Evolutionary conservation across 2,113 vertebrate species (phyloP).

Genomic region (Phaethon lepturus): DNA sequence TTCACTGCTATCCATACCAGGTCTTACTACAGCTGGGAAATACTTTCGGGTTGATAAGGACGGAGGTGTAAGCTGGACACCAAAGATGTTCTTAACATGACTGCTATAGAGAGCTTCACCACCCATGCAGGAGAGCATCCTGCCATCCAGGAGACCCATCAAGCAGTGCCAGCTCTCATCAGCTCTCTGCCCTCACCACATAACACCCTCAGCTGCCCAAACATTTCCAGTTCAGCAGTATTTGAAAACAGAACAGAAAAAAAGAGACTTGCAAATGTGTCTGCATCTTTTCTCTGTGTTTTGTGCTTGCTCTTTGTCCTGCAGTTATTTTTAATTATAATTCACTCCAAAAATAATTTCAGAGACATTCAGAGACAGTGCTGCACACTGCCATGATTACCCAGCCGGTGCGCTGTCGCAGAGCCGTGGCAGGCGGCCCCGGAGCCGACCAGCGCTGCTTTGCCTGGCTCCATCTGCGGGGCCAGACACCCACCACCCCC

Average conservation of each 20-base stretch:
- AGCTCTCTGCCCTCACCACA: neutral
- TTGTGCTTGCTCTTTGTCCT: neutral
- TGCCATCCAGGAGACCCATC: rapidly evolving
- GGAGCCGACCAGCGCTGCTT: neutral
- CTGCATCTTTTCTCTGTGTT: neutral
- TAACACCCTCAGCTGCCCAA: neutral
- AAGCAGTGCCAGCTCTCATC: neutral
- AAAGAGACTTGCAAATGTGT: neutral
- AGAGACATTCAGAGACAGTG: neutral
- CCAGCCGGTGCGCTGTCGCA: neutral
- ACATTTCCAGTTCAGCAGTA: neutral
- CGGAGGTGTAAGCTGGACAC: neutral
- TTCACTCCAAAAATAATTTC: neutral
- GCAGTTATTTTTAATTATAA: neutral
- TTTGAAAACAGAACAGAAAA: neutral
- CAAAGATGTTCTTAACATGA: neutral
- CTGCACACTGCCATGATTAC: neutral
- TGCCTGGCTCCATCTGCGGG: neutral
- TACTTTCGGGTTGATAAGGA: neutral
- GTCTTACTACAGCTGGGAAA: neutral
- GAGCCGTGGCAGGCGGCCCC: neutral
- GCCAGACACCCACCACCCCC: neutral
- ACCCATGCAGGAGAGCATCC: rapidly evolving
- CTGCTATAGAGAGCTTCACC: rapidly evolving
- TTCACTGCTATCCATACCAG: neutral